Base-by-base conservation (phyloP, 1,140 invertebrate genomes). In the Drosophila ercepeae region DNA sequence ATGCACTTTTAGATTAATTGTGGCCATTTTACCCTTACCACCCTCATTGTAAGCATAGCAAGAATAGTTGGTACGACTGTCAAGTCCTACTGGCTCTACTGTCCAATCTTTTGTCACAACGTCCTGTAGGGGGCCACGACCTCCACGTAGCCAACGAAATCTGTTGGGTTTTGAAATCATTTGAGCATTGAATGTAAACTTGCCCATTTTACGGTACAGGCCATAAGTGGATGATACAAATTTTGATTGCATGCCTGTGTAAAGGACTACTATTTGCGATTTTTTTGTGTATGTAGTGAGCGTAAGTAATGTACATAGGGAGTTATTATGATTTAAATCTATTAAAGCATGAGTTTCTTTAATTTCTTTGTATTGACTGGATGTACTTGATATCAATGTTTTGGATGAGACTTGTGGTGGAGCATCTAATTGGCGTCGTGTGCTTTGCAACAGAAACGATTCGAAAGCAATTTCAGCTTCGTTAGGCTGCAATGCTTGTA, bases 21-120 rank as follows among this genome's bases (percentile, higher is more conserved):
- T 94, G 3, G 95, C 96, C 6, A 94, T 92, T 45, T 94, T 93
- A 2, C 97, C 96, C 65, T 94, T 94, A 0, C 97, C 97, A 3
- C 96, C 97, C 18, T 95, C 94, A 90, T 97, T 98, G 79, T 94
- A 93, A 0, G 96, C 96, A 55, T 95, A 93, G 84, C 97, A 98
- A 0, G 96, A 96, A 92, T 97, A 97, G 92, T 97, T 97, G 69
- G 96, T 95, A 41, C 95, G 93, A 23, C 95, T 96, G 86, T 96
- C 95, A 27, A 98, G 92, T 18, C 95, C 95, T 4, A 97, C 96
- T 0, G 95, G 95, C 45, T 95, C 94, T 48, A 97, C 95, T 25
- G 94, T 95, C 93, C 95, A 95, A 63, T 95, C 94, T 42, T 94
- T 92, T 7, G 95, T 93, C 27, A 95, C 94, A 44, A 96, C 94